Conservation (phyloP, 2,113 vertebrate species). For the Canis aureus region DNA sequence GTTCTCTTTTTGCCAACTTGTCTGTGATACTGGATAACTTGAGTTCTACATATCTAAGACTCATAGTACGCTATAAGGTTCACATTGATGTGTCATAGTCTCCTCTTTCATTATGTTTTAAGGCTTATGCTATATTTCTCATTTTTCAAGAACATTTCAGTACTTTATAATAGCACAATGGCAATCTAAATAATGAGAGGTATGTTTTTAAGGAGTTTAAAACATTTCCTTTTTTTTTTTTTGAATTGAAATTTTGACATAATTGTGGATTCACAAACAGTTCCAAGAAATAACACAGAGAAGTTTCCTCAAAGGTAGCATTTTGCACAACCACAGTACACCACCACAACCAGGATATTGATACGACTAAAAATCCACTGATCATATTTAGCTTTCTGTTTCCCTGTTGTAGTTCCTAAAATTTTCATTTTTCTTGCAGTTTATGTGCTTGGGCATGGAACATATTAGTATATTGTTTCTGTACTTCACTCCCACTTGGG, state of each 20-base stretch:
- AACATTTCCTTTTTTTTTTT: not conserved
- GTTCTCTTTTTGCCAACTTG: not conserved
- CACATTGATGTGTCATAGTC: not conserved
- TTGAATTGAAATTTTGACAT: constrained; percentile 28
- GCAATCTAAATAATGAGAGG: not conserved
- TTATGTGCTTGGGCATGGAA: not conserved
- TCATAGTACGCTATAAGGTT: not conserved
- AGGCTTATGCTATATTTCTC: not conserved
- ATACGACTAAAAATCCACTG: not conserved
- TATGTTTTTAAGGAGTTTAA: not conserved
- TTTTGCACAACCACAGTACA: not conserved
- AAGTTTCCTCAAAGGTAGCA: not conserved
- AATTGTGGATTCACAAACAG: constrained; percentile 1
- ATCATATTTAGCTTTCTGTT: constrained; percentile 4
- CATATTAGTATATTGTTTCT: not conserved
- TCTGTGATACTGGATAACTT: not conserved
- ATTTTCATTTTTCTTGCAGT: not conserved
- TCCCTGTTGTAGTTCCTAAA: constrained; percentile 21
- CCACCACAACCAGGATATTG: not conserved
- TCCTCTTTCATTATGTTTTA: not conserved
- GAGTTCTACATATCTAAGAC: not conserved
- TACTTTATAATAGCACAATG: not conserved
- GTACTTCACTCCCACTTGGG: not conserved
- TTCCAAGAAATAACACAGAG: not conserved
- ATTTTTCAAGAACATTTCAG: constrained; percentile 14